Percentiles rank a stretch among this genome's conserved stretches.
Conservation (phyloP, 1,140 invertebrate genomes). For the Cyphomyrmex costatus region DNA sequence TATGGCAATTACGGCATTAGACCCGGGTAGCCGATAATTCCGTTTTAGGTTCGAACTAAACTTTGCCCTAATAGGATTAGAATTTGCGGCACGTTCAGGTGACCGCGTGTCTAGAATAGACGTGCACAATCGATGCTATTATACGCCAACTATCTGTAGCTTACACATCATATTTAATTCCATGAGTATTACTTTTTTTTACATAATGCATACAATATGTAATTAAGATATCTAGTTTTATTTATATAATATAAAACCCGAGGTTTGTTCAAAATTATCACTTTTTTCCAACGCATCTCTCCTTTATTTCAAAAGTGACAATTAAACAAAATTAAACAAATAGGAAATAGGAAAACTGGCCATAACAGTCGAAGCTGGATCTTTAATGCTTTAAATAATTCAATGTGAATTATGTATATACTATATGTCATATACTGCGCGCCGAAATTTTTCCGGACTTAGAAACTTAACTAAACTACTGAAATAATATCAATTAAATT, state of each 20-base stretch:
- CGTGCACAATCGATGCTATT: slow-evolving; percentile 53
- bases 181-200: background rate
- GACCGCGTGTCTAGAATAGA: slow-evolving; percentile 67
- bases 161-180: background rate
- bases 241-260: too few relatives aligned
- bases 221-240: background rate
- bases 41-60: slow-evolving; percentile 59
- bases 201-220: background rate
- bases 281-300: background rate
- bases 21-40: slow-evolving; percentile 49
- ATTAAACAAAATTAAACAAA: too few relatives aligned
- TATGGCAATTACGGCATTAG: slow-evolving; percentile 48
- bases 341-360: too few relatives aligned
- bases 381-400: too few relatives aligned
- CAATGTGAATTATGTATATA: too few relatives aligned
- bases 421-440: too few relatives aligned
- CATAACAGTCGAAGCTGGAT: too few relatives aligned
- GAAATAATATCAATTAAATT: too few relatives aligned
- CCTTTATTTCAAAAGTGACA: too few relatives aligned
- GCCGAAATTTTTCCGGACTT: too few relatives aligned
- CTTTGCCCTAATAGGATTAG: slow-evolving; percentile 59
- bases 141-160: background rate
- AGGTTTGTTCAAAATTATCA: background rate
- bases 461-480: too few relatives aligned
- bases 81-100: slow-evolving; percentile 55